Percentiles rank a stretch among this genome's conserved stretches.
Conservation (phyloP, 2,113 vertebrate species). For the Gnathonemus echidnorhynchus region DNA sequence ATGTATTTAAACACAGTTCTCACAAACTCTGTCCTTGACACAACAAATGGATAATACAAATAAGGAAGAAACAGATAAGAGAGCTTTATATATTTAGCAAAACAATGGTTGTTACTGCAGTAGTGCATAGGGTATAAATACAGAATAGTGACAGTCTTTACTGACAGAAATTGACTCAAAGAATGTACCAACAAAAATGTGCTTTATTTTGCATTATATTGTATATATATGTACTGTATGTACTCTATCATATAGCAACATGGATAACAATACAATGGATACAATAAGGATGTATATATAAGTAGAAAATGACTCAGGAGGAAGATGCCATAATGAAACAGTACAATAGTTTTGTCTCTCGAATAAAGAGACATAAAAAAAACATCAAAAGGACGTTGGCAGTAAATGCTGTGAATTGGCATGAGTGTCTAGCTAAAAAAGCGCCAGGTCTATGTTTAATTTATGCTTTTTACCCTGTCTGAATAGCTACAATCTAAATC, state of each 20-base stretch:
- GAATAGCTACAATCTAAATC: background rate
- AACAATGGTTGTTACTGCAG: background rate
- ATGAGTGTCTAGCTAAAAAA: background rate
- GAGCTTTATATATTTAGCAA: background rate
- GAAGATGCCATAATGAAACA: background rate
- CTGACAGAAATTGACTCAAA: background rate
- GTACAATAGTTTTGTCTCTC: background rate
- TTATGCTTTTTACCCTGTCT: background rate
- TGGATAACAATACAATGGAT: background rate
- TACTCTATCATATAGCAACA: background rate
- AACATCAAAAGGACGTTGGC: background rate
- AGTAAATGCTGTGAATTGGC: background rate
- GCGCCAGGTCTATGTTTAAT: background rate
- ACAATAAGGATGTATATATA: background rate
- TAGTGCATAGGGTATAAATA: background rate
- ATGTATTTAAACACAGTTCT: background rate
- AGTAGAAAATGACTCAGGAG: background rate
- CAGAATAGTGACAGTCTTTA: background rate
- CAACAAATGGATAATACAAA: background rate
- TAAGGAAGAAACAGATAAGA: background rate
- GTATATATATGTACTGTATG: background rate
- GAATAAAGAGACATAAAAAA: background rate
- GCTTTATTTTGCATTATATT: background rate
- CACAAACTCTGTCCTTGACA: background rate
- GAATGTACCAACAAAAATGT: background rate